phyloP scores from a whole-genome alignment of 2,113 vertebrate genomes.

The Barnardius zonarius region DNA sequence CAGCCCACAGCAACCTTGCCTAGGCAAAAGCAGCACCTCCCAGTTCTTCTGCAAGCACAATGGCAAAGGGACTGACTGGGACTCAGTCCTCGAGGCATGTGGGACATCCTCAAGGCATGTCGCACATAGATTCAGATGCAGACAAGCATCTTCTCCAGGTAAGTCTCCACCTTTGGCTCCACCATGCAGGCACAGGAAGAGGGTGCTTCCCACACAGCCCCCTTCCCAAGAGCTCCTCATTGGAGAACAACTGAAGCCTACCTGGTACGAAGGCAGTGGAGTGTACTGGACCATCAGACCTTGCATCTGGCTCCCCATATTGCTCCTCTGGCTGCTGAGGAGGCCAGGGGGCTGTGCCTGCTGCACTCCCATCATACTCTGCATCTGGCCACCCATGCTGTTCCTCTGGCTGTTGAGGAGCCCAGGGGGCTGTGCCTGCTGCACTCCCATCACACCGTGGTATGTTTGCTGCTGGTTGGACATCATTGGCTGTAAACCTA shows the following conservation, averaged over 20 bases:
- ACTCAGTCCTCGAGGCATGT: neutral
- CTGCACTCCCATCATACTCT: conserved; percentile 93
- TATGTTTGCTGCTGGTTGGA: conserved; percentile 92
- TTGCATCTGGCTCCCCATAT: conserved; percentile 90
- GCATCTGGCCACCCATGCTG: conserved; percentile 89
- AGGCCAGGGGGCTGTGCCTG: conserved; percentile 89
- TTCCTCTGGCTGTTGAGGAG: conserved; percentile 89
- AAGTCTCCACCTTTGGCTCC: neutral
- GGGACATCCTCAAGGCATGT: neutral
- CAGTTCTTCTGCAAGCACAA: neutral
- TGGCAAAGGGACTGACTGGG: accelerated
- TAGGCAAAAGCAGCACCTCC: neutral
- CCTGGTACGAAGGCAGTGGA: conserved; percentile 97
- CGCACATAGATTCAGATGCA: neutral
- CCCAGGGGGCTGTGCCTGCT: conserved; percentile 88
- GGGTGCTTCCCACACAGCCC: neutral
- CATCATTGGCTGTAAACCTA: conserved; percentile 94
- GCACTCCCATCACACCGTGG: conserved; percentile 93
- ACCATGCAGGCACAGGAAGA: neutral
- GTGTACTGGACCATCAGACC: conserved; percentile 98
- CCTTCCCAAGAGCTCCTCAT: neutral
- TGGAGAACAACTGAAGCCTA: conserved; percentile 37
- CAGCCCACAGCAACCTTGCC: neutral
- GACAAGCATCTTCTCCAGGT: neutral
- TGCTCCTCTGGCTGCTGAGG: conserved; percentile 85